Base-by-base conservation (phyloP, 1,140 invertebrate species). In the Macrotrachela quadricornifera region DNA sequence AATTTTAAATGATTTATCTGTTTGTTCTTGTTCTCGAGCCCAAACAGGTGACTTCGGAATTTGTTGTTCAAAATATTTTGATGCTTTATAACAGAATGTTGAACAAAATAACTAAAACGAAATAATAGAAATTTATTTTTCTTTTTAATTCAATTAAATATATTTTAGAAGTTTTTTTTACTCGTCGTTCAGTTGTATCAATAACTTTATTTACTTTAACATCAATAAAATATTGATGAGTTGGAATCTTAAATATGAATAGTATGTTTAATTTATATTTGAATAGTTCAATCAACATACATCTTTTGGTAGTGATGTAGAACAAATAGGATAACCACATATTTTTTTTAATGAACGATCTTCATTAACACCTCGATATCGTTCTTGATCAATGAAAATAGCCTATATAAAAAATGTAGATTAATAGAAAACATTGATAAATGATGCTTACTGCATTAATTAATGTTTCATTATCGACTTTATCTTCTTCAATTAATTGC, bases 291-390 rank as follows among this genome's bases (percentile, higher is more conserved):
- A 30, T 30, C 8, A 8, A 2, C 8, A 30, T 30, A 30, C 21
- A 30, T 30, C 64, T 15, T 55, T 63, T 37, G 61, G 69, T 30
- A 83, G 61, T 13, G 56, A 38, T 48, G 78, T 77, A 13, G 68
- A 63, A 68, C 85, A 88, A 1, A 85, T 58, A 42, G 81, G 77
- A 72, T 85, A 88, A 16, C 83, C 83, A 71, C 85, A 88, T 0
- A 79, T 41, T 54, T 79, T 79, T 12, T 70, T 65, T 48, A 88
- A 78, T 37, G 78, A 74, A 63, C 84, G 71, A 65, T 88, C 85
- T 66, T 85, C 83, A n/a, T 80, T 76, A 11, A 84, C 68, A 69
- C 86, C 83, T 60, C 79, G 75, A 63, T 83, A 83, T 60, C 85
- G 80, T 41, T 65, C 67, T 59, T 76, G 77, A 58, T 76, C 79